Evolutionary conservation across 2,797 vertebrate species (phyloP).

Genomic region (Malacoraja senta): DNA sequence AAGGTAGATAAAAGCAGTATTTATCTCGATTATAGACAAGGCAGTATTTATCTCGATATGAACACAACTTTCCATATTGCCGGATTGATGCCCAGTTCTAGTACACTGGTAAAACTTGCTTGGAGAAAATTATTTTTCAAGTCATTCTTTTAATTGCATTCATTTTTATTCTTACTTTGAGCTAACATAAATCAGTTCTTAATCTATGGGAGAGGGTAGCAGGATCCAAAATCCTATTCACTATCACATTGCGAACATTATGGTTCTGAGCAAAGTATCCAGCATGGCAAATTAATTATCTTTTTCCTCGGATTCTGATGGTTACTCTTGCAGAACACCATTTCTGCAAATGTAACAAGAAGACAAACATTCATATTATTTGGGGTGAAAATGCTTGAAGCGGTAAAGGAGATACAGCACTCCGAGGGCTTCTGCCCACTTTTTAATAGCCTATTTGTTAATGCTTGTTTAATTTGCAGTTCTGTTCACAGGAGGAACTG

Average conservation of each 20-base stretch:
- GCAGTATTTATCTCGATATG: no score
- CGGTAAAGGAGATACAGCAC: background rate
- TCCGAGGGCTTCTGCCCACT: background rate
- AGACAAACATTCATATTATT: background rate
- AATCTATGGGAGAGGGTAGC: background rate
- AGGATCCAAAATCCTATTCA: background rate
- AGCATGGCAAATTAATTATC: background rate
- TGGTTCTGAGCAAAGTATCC: background rate
- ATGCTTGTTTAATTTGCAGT: constrained; percentile 30
- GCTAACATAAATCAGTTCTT: background rate
- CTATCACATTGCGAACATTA: background rate
- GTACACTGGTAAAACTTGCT: no score
- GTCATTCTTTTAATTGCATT: background rate
- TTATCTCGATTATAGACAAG: no score
- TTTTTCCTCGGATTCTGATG: background rate
- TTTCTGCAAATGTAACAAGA: background rate
- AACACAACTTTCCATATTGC: no score
- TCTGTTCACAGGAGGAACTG: constrained; percentile 42
- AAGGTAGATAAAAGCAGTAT: no score
- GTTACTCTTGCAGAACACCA: background rate
- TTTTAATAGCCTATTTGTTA: background rate
- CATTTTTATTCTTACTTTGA: background rate
- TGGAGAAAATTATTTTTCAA: background rate
- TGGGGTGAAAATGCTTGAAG: background rate
- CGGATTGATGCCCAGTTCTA: no score